These are phyloP conservation scores for Lycocerus yunnanus DNA, from an alignment of 2,888 invertebrate species.

Conservation along the genomic window DNA sequence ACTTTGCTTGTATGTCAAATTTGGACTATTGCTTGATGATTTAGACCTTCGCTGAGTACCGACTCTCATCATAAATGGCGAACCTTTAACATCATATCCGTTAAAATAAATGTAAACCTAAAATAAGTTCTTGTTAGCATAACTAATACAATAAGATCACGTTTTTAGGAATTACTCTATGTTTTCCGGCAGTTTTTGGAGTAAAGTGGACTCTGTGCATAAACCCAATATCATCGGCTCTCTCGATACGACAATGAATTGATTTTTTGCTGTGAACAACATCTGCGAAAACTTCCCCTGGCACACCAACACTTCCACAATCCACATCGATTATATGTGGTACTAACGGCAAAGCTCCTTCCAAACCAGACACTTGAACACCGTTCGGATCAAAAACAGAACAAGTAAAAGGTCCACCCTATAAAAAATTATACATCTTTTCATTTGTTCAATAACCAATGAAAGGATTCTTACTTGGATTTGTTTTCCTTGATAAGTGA, in stretches of 20 bases:
- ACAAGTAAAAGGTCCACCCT: slow-evolving; percentile 96
- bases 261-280: slow-evolving; percentile 89
- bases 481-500: slow-evolving; percentile 93
- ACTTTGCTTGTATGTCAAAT: slow-evolving; percentile 49
- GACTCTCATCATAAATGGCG: slow-evolving; percentile 85
- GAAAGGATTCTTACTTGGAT: slow-evolving; percentile 64
- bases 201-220: slow-evolving; percentile 76
- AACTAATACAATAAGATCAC: background rate
- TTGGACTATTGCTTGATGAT: slow-evolving; percentile 58
- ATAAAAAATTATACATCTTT: slow-evolving; percentile 34
- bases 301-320: slow-evolving; percentile 77
- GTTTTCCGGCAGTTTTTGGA: slow-evolving; percentile 79
- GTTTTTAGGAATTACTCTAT: slow-evolving; percentile 60
- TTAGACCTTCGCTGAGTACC: slow-evolving; percentile 72
- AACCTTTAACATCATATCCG: slow-evolving; percentile 82
- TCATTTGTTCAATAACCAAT: background rate
- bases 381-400: slow-evolving; percentile 94
- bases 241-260: slow-evolving; percentile 80
- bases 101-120: slow-evolving; percentile 92
- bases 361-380: slow-evolving; percentile 79
- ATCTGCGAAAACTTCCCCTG: slow-evolving; percentile 86
- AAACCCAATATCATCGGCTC: slow-evolving; percentile 72
- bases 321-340: slow-evolving; percentile 83
- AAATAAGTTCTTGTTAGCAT: slow-evolving; percentile 34
- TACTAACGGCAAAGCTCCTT: slow-evolving; percentile 82